Evolutionary conservation across 2,888 invertebrate species (phyloP).

Genomic region (Himalopsyche kuldschensis): DNA sequence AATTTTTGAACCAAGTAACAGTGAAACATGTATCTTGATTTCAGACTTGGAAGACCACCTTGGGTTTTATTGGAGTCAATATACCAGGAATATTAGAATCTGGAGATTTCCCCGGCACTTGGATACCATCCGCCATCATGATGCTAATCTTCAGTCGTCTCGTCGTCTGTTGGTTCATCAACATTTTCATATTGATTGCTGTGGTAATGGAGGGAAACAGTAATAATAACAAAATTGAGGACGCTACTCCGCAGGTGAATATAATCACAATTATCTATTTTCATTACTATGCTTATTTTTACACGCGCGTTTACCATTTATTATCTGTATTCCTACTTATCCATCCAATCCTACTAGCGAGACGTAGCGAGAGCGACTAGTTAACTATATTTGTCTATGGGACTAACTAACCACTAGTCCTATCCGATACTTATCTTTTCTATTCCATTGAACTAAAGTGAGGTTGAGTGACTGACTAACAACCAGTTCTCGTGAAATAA

Average conservation of each 20-base stretch:
- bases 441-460: no score
- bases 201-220: not conserved
- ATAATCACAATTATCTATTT: not conserved
- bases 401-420: no score
- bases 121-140: constrained; percentile 10
- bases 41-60: not conserved
- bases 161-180: constrained; percentile 4
- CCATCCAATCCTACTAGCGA: no score
- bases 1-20: not conserved
- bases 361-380: no score
- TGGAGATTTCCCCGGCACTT: not conserved
- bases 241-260: not conserved
- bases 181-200: not conserved
- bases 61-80: not conserved
- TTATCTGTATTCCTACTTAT: no score
- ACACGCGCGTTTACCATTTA: no score
- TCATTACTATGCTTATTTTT: no score
- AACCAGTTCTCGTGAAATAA: no score
- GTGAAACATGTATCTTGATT: not conserved
- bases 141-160: not conserved
- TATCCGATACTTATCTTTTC: no score
- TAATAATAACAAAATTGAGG: not conserved
- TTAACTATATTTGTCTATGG: no score
- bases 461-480: no score
- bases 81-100: not conserved